Percentiles rank a stretch among this genome's conserved stretches.
phyloP scores from a whole-genome alignment of 2,113 vertebrate genomes.

The Mixornis gularis region DNA sequence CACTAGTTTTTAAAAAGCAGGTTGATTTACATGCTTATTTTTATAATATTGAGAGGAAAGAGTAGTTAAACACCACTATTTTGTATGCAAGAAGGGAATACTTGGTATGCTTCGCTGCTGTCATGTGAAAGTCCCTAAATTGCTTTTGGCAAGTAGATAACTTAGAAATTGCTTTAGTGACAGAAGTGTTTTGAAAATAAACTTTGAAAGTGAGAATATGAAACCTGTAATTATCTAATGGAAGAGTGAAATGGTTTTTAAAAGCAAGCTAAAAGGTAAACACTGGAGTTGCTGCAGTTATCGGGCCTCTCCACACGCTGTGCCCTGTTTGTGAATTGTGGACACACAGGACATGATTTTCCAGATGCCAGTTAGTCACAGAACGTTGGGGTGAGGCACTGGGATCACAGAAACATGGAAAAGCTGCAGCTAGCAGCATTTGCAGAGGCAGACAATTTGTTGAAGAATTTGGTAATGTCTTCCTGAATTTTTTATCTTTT shows the following conservation, averaged over 20 bases:
- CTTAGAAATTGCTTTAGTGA: constrained; percentile 3
- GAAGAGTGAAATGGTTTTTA: background rate
- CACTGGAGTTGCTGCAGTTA: background rate
- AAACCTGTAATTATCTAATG: constrained; percentile 32
- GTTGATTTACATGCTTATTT: background rate
- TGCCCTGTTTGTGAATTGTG: fast-evolving
- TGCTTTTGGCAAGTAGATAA: constrained; percentile 32
- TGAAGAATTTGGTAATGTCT: background rate
- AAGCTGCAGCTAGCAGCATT: background rate
- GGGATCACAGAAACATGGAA: background rate
- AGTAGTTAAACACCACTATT: background rate
- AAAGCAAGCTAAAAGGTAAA: background rate
- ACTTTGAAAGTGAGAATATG: background rate
- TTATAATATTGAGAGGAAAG: background rate
- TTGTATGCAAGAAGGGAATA: background rate
- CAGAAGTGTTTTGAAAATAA: constrained; percentile 49
- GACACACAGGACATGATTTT: background rate
- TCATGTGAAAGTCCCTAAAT: background rate
- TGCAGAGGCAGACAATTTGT: background rate
- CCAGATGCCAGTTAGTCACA: background rate
- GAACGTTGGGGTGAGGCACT: background rate
- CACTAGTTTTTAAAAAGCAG: background rate
- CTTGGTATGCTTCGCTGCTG: background rate
- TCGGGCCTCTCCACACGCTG: background rate
- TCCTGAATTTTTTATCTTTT: no score